Conservation (phyloP, 1,140 invertebrate species). For the Trichonephila clavata region DNA sequence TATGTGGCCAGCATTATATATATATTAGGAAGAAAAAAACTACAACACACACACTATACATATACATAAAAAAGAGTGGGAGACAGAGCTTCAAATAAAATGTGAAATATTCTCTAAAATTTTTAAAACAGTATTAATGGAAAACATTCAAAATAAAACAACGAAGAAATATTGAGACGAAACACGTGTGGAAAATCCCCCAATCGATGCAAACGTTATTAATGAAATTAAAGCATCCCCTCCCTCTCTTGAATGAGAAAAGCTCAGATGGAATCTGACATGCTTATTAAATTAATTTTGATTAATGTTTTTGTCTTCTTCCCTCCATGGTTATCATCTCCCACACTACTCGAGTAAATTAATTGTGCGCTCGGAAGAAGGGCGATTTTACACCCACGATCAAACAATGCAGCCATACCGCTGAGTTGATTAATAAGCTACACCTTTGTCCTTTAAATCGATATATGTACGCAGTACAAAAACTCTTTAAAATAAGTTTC, state of each 20-base stretch:
- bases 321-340: neutral
- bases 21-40: no score
- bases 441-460: neutral
- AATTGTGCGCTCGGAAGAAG: neutral
- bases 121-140: no score
- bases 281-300: neutral
- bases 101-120: no score
- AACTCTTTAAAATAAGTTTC: no score
- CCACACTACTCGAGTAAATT: neutral
- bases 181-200: neutral
- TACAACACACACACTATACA: no score
- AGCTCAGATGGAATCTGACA: neutral
- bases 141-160: no score
- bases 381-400: neutral
- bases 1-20: no score
- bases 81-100: no score
- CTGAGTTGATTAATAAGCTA: neutral
- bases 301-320: neutral
- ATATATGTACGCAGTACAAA: no score
- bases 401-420: neutral
- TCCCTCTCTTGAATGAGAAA: neutral
- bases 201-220: neutral
- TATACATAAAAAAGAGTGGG: no score
- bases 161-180: no score
- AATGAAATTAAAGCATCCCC: neutral